Evolutionary conservation across 2,113 vertebrate genomes (phyloP), one percentile per base, ranked within the genome.

Genomic region (Cololabis saira): DNA sequence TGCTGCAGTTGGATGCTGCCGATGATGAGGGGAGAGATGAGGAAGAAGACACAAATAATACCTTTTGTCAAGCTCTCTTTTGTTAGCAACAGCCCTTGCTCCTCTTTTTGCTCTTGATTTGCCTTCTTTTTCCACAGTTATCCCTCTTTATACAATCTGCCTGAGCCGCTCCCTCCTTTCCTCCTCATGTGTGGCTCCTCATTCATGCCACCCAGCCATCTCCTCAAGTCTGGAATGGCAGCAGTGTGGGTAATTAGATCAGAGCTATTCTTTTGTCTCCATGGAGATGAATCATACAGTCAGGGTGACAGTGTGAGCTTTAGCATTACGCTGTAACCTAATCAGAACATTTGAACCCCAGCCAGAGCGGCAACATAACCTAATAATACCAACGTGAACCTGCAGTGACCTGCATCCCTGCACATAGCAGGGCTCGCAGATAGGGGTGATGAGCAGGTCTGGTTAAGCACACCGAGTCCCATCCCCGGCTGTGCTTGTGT

Each of bases 201-300:
- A 65, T 76, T 77, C 78, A 67, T 54, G 30, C 79, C 74, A 75
- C 76, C 57, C 60, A 57, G 30, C 54, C 61, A 48, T 77, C 77
- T 77, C 51, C 56, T 82, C 65, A 59, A 74, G 80, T 62, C 76
- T 68, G 76, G 77, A 71, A 85, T 84, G 87, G 87, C 80, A 83
- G 81, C 49, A 69, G 81, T 74, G 60, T 57, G 82, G 71, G 70
- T 91, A 92, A 92, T 92, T 83, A 88, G 88, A 91, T 93, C 88
- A 86, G 81, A 70, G 86, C 73, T 73, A 82, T 76, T 78, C 80
- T 85, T 83, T 80, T 65, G 90, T 93, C 90, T 91, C 92, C 90
- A 89, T 92, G 88, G 91, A 90, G 89, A 92, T 90, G 85, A 87
- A 90, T 90, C 87, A 87, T 90, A 83, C 78, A 85, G 86, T 76